Base-by-base conservation (phyloP, 2,888 invertebrate genomes). In the Idaea biselata region DNA sequence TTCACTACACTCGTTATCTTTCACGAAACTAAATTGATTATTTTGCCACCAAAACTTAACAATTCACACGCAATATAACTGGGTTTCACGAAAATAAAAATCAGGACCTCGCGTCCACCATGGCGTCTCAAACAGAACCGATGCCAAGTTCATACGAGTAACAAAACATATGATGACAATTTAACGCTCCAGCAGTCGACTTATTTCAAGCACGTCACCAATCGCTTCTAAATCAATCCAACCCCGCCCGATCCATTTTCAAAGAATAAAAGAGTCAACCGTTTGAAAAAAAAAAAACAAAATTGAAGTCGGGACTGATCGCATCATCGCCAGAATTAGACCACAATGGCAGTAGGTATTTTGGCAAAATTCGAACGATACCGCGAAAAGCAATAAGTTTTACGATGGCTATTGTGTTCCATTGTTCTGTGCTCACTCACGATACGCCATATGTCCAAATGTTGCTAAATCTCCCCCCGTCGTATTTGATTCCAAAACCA, bases 341-440 rank as follows among this genome's bases (percentile, higher is more conserved):
- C 60, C 68, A 73, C 72, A 68, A 75, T 75, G 44, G 44, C 44
- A 44, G 14, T 44, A 44, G 44, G 11, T 56, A 18, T 77, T 80
- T 76, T 76, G 72, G 74, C 73, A 74, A 80, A 80, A 81, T 78
- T 77, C 77, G 78, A 78, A 77, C 77, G 71, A 80, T 87, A 81
- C 81, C 79, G 68, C 80, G 82, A 87, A 86, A 83, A 75, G 75
- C 76, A 78, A 84, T 84, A 84, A 83, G 75, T 77, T 87, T 88
- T 80, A 89, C 81, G 82, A 80, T 76, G 68, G 76, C 74, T 71
- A 72, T 73, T 77, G 71, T 74, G 73, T 76, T 68, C 80, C 77
- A 80, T 84, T 44, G 44, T 44, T 44, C 44, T 82, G 79, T 80
- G 66, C 64, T 62, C 61, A 60, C 64, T 62, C 61, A 60, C 57